phyloP scores from a whole-genome alignment of 1,140 invertebrate genomes.

The Maniola jurtina region DNA sequence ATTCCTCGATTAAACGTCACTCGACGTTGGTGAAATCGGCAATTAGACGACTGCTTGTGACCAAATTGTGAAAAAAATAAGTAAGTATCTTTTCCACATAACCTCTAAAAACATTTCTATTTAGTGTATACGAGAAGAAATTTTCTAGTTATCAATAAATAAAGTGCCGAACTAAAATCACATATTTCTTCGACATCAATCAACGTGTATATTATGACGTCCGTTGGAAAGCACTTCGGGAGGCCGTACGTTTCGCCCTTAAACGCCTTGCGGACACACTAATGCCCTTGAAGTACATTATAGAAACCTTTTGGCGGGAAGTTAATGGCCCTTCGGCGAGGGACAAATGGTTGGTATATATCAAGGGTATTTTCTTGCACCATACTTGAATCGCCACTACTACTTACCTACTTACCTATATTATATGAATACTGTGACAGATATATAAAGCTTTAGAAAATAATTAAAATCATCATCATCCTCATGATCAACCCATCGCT shows the following conservation, averaged over 20 bases:
- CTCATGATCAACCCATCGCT: too few relatives aligned
- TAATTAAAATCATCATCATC: too few relatives aligned
- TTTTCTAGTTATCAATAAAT: not conserved
- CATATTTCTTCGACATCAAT: constrained; percentile 44
- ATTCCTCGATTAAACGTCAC: too few relatives aligned
- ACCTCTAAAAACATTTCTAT: too few relatives aligned
- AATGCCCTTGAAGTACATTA: constrained; percentile 59
- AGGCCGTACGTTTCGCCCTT: constrained; percentile 47
- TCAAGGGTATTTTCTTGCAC: constrained; percentile 26
- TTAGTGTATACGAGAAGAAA: too few relatives aligned
- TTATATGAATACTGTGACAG: not conserved
- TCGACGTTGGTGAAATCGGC: too few relatives aligned
- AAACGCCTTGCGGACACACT: constrained; percentile 58
- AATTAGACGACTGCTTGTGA: too few relatives aligned
- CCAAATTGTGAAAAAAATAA: not conserved
- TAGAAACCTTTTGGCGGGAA: constrained; percentile 51
- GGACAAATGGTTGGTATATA: constrained; percentile 51
- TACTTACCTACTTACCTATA: too few relatives aligned
- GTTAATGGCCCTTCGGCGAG: constrained; percentile 54
- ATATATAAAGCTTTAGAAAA: too few relatives aligned
- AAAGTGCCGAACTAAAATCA: constrained; percentile 5
- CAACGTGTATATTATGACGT: constrained; percentile 52
- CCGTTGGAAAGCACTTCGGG: constrained; percentile 45
- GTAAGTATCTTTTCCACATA: not conserved
- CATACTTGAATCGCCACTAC: constrained; percentile 8